Base-by-base conservation (phyloP, 2,113 vertebrate species). In the Sapayoa aenigma region DNA sequence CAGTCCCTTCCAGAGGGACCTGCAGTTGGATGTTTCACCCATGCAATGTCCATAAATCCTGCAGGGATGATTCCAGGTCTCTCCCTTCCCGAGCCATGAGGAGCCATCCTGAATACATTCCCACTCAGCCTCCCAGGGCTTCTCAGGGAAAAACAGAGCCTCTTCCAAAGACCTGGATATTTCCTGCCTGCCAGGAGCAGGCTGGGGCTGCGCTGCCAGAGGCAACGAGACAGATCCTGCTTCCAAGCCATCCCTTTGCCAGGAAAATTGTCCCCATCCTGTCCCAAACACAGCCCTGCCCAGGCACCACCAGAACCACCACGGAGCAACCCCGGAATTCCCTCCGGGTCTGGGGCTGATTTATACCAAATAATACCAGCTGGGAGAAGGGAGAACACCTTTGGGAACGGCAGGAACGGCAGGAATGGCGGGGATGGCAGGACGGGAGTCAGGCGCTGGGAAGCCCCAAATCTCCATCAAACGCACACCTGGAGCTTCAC, bases 21-120 rank as follows among this genome's bases (percentile, higher is more conserved):
- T 6, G 39, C 67, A 2, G 13, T 10, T 8, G 60, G 67, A n/a
- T 5, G 0, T 30, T 30, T 8, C 12, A 42, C 24, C 72, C 12
- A 0, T 0, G 41, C 27, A 2, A 2, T 0, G 13, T 39, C 30
- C 27, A 22, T 1, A 19, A 5, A 0, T 41, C 11, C 14, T 3
- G 11, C 25, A 3, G 56, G 62, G 63, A 18, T 2, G n/a, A 56
- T 30, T 33, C 28, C 33, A 0, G 31, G 44, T 17, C 27, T 30
- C 5, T 30, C 24, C 67, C 35, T 69, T n/a, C 33, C 47, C 37
- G 42, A 6, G 31, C 41, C 5, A 0, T 0, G 67, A 68, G 55
- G 31, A 55, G 4, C 13, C 18, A 9, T 20, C 30, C 78, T 3
- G 18, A 27, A 1, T 18, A 0, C 33, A 1, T 6, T 8, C 67